Evolutionary conservation across 2,797 vertebrate genomes (phyloP).

Genomic region (Poecilia velifera): DNA sequence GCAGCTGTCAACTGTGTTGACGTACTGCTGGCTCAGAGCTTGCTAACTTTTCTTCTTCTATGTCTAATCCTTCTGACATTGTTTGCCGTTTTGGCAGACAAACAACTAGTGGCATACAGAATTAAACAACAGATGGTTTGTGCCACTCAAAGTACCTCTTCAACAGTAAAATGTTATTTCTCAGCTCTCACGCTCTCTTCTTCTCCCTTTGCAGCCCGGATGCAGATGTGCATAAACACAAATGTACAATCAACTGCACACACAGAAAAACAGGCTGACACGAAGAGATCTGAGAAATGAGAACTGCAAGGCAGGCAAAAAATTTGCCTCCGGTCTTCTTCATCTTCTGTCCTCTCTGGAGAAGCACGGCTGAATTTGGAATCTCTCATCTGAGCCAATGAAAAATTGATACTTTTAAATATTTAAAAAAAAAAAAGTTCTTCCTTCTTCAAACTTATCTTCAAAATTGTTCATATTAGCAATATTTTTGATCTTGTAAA

Average conservation of each 20-base stretch:
- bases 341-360: slow-evolving; percentile 47
- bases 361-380: slow-evolving; percentile 52
- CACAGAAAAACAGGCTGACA: slow-evolving; percentile 39
- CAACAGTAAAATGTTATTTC: slow-evolving; percentile 62
- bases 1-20: slow-evolving; percentile 46
- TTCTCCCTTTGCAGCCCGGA: slow-evolving; percentile 29
- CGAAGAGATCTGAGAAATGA: slow-evolving; percentile 58
- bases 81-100: slow-evolving; percentile 54
- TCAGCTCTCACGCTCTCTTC: slow-evolving; percentile 23
- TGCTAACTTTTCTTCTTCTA: slow-evolving; percentile 47
- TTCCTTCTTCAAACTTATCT: slow-evolving; percentile 1
- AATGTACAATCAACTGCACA: slow-evolving; percentile 12
- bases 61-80: slow-evolving; percentile 46
- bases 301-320: slow-evolving; percentile 72
- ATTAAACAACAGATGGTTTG: slow-evolving; percentile 70
- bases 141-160: slow-evolving; percentile 60
- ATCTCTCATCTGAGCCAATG: slow-evolving; percentile 31
- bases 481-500: neutral
- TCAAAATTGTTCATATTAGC: neutral
- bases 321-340: slow-evolving; percentile 60
- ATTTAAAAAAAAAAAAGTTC: slow-evolving; percentile 26
- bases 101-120: slow-evolving; percentile 48
- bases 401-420: slow-evolving; percentile 22
- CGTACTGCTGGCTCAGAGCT: slow-evolving; percentile 49
- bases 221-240: slow-evolving; percentile 15